These are phyloP conservation scores for Grallaria varia DNA, from an alignment of 2,113 vertebrate species.

Conservation along the genomic window DNA sequence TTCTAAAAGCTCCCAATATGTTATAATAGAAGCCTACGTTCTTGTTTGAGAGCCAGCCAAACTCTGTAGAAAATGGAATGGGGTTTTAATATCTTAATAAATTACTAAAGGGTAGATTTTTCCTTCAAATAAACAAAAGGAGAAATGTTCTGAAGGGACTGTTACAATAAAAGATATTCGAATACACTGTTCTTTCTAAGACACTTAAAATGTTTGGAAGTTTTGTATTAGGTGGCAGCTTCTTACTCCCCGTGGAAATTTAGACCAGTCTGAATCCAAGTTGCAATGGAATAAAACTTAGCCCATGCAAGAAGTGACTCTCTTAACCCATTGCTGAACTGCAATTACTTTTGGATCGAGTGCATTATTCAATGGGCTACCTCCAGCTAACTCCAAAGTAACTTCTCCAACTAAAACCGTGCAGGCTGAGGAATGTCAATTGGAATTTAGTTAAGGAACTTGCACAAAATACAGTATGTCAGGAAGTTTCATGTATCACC, in stretches of 20 bases:
- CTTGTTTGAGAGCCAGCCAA: constrained; percentile 46
- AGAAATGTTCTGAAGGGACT: neutral
- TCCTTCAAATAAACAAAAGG: neutral
- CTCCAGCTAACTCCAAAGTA: neutral
- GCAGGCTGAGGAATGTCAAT: neutral
- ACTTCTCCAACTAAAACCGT: neutral
- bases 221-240: neutral
- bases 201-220: neutral
- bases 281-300: neutral
- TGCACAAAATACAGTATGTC: neutral
- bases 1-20: constrained; percentile 61
- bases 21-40: constrained; percentile 58
- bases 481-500: neutral
- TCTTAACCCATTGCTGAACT: neutral
- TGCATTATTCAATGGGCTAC: neutral
- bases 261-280: neutral
- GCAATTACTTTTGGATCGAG: neutral
- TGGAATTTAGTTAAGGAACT: neutral
- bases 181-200: neutral
- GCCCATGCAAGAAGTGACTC: neutral
- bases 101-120: constrained; percentile 12
- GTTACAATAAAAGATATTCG: neutral
- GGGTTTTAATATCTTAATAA: constrained; percentile 13
- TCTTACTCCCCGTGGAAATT: neutral
- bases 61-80: constrained; percentile 7